Conservation (phyloP, 2,797 vertebrate genomes). For the Sebastes cheni region DNA sequence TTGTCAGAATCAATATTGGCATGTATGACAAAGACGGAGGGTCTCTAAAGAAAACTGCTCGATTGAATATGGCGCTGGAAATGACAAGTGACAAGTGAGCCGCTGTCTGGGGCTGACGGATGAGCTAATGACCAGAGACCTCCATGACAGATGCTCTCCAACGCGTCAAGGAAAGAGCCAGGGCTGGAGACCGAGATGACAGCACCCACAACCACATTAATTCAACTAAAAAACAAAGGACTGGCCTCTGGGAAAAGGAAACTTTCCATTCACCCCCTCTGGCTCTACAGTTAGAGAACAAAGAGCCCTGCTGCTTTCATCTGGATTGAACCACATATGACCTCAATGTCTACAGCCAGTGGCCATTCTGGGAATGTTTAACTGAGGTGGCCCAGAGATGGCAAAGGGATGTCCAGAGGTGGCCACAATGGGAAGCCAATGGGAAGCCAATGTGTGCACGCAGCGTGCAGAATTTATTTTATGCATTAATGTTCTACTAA, state of each 20-base stretch:
- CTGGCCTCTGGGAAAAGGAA: slow-evolving; percentile 15
- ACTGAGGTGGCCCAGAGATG: too few relatives aligned
- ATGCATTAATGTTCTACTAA: too few relatives aligned
- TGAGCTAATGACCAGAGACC: slow-evolving; percentile 78
- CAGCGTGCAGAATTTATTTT: too few relatives aligned
- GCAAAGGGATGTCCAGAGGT: too few relatives aligned
- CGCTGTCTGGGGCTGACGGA: slow-evolving; percentile 77
- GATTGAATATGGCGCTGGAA: slow-evolving; percentile 68
- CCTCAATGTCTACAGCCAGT: background rate
- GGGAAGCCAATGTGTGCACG: too few relatives aligned
- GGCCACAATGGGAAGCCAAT: too few relatives aligned
- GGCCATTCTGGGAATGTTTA: too few relatives aligned
- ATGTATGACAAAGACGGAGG: slow-evolving; percentile 75
- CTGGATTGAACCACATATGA: background rate
- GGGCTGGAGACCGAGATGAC: slow-evolving; percentile 51
- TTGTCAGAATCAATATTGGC: slow-evolving; percentile 80
- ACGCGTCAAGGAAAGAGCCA: slow-evolving; percentile 54
- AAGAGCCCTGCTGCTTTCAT: slow-evolving; percentile 20
- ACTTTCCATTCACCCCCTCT: background rate
- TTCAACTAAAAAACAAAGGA: slow-evolving; percentile 52
- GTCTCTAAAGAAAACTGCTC: slow-evolving; percentile 71
- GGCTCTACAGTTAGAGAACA: slow-evolving; percentile 31
- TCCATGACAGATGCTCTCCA: slow-evolving; percentile 76
- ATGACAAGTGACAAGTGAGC: slow-evolving; percentile 79
- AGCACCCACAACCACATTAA: slow-evolving; percentile 56